Evolutionary conservation across 2,888 invertebrate species (phyloP).

Genomic region (Himalopsyche anomala): DNA sequence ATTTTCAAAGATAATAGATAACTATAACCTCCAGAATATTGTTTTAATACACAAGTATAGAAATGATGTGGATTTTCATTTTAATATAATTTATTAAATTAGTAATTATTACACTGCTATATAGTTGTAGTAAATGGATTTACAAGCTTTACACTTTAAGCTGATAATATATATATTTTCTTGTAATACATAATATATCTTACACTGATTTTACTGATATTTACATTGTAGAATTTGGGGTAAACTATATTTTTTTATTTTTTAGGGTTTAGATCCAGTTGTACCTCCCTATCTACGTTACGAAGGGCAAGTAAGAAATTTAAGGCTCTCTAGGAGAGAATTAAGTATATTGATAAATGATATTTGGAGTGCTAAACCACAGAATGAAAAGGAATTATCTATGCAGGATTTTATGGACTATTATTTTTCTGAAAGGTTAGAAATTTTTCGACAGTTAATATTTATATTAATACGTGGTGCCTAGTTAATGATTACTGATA

Average conservation of each 20-base stretch:
- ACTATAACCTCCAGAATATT: no score
- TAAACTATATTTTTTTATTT: not conserved
- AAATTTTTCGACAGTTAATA: not conserved
- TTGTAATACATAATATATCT: no score
- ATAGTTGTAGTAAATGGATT: no score
- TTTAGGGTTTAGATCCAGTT: constrained; percentile 72
- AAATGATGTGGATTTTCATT: no score
- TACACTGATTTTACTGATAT: no score
- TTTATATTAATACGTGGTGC: not conserved
- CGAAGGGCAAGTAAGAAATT: constrained; percentile 74
- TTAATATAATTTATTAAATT: no score
- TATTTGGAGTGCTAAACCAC: constrained; percentile 73
- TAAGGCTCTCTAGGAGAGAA: constrained; percentile 75
- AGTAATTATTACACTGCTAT: no score
- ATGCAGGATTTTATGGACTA: constrained; percentile 75
- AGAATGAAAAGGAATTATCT: constrained; percentile 67
- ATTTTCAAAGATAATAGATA: no score
- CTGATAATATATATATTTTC: no score
- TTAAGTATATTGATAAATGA: constrained; percentile 74
- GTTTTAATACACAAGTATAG: no score
- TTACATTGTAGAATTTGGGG: no score
- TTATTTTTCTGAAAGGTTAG: constrained; percentile 75
- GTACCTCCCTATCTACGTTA: constrained; percentile 74
- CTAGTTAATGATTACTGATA: not conserved
- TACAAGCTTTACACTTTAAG: no score